Evolutionary conservation across 2,113 vertebrate genomes (phyloP).

Genomic region (Butorides virescens): DNA sequence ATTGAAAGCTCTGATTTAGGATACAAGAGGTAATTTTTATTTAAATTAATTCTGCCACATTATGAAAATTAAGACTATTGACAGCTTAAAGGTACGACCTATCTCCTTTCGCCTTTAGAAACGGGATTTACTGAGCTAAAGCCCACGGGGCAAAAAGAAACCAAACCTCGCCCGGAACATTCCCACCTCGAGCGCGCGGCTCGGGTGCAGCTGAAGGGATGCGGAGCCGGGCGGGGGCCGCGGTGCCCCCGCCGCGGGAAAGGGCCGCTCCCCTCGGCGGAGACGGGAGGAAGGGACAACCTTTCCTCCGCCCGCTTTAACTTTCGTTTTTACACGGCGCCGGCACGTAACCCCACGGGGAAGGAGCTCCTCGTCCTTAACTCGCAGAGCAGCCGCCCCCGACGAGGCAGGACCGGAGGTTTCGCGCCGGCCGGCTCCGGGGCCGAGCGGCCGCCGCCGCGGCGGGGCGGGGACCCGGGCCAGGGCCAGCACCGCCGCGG

Average conservation of each 20-base stretch:
- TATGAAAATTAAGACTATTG: background rate
- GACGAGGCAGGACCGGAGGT: background rate
- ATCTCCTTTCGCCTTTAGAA: background rate
- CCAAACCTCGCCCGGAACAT: background rate
- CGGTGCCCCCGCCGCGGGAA: background rate
- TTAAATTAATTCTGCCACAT: background rate
- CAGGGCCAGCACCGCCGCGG: background rate
- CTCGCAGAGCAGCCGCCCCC: background rate
- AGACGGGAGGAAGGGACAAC: background rate
- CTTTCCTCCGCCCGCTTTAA: background rate
- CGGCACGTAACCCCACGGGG: background rate
- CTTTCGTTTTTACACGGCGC: conserved; percentile 30
- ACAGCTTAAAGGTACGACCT: background rate
- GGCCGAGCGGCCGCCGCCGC: background rate
- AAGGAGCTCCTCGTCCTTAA: background rate
- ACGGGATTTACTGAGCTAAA: background rate
- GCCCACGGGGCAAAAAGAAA: background rate
- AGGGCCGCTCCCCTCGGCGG: background rate
- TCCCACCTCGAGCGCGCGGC: background rate
- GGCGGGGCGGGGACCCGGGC: background rate
- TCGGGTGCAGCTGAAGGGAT: background rate
- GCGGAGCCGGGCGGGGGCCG: background rate
- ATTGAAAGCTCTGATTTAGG: background rate
- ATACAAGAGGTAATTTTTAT: background rate
- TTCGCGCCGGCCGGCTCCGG: too few species aligned